Base-by-base conservation (phyloP, 1,140 invertebrate genomes). In the Holcopasites calliopsidis region DNA sequence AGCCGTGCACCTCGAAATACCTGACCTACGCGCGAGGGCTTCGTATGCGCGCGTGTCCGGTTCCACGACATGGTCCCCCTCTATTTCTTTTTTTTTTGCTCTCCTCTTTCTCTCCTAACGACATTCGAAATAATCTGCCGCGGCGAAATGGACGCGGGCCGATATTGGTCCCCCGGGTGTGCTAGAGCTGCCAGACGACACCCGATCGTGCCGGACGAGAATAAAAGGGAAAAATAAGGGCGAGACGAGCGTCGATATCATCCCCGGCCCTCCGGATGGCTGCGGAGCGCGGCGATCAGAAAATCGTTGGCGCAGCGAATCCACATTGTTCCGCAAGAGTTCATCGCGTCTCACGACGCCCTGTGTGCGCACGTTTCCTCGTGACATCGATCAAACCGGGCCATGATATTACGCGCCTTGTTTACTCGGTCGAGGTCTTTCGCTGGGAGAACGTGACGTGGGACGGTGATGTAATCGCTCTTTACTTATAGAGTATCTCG, bases 91-190 rank as follows among this genome's bases (percentile, higher is more conserved):
- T 16, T 42, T 16, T 31, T 18, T 55, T n/a, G n/a, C n/a, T n/a
- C n/a, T n/a, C n/a, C 3, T 54, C 10, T 31, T 0, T 55, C 26
- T 6, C 8, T 4, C 31, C 35, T 77, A 74, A 77, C 61, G 71
- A 77, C 76, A 66, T 77, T 77, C 70, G 70, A 73, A 77, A 77
- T 78, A 78, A 78, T 78, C 76, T 75, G 62, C 31, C 62, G 62
- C 40, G n/a, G 76, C 73, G 77, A 76, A 76, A 69, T 76, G 61
- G 77, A 79, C 72, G 49, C 58, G 73, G 61, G 49, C 57, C 64
- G 73, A 70, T 76, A 79, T 76, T 64, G 77, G 77, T 79, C 77
- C 42, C 73, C 71, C 21, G 73, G 77, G 72, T 58, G 62, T 79
- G 49, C 73, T 74, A 40, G 10, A 33, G 44, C 42, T 42, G 64